phyloP scores from a whole-genome alignment of 2,797 vertebrate species.

The Falco concolor region DNA sequence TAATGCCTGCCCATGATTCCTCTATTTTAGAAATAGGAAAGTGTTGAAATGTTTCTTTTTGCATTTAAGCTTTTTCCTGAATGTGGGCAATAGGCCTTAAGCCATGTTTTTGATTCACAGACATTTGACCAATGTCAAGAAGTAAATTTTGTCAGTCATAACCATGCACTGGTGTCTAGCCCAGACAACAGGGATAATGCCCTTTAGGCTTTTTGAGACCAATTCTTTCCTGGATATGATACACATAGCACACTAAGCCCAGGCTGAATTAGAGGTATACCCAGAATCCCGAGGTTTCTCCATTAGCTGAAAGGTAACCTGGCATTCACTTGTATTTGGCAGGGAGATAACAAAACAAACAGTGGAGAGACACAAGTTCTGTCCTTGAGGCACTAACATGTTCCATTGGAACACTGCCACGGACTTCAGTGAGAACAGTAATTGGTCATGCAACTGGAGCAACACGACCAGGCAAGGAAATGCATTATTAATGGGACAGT shows the following conservation, averaged over 20 bases:
- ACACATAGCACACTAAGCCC: accelerated
- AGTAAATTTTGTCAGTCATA: not conserved
- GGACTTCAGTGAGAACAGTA: not conserved
- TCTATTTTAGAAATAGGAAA: not conserved
- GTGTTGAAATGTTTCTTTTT: not conserved
- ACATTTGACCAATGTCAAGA: not conserved
- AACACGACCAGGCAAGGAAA: not conserved
- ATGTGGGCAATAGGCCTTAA: not conserved
- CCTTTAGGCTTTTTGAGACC: not conserved
- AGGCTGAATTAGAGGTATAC: not conserved
- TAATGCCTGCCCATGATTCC: not conserved
- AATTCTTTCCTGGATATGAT: not conserved
- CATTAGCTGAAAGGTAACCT: not conserved
- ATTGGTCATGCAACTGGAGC: constrained; percentile 2
- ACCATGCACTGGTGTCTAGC: not conserved
- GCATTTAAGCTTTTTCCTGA: not conserved
- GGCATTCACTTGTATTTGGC: not conserved
- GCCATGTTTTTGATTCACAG: not conserved
- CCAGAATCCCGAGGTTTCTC: not conserved
- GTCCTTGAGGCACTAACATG: not conserved
- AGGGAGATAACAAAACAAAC: not conserved
- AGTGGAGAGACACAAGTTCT: not conserved
- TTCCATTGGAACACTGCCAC: constrained; percentile 2
- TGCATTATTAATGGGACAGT: not conserved
- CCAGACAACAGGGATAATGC: not conserved